These are phyloP conservation scores for Colletes collaris DNA, from an alignment of 2,888 invertebrate species.

Conservation along the genomic window DNA sequence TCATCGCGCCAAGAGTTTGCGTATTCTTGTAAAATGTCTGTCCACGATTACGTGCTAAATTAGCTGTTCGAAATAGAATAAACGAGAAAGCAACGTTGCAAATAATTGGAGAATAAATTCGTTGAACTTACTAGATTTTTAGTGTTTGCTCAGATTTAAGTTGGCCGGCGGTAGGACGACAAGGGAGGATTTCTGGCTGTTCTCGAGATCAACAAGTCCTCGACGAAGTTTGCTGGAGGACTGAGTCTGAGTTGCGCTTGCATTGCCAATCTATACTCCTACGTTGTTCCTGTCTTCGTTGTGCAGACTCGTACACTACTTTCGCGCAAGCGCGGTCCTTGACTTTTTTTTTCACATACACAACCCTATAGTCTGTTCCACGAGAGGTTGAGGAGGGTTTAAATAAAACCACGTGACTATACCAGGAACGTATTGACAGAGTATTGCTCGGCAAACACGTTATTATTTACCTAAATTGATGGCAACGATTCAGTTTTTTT, in stretches of 20 bases:
- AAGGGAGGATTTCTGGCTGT: conserved; percentile 30
- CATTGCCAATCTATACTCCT: conserved; percentile 78
- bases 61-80: not conserved
- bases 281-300: conserved; percentile 71
- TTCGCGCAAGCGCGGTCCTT: conserved; percentile 59
- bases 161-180: conserved; percentile 29
- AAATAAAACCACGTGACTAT: too few species aligned
- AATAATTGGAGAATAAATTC: not conserved
- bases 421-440: too few species aligned
- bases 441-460: too few species aligned
- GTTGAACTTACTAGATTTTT: conserved; percentile 49
- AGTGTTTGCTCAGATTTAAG: conserved; percentile 4
- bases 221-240: conserved; percentile 73
- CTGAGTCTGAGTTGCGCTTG: conserved; percentile 71
- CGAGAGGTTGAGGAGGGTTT: too few species aligned
- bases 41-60: too few species aligned
- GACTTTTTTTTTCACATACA: conserved; percentile 43
- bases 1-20: not conserved
- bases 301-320: conserved; percentile 59
- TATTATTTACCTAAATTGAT: too few species aligned
- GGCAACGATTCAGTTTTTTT: too few species aligned
- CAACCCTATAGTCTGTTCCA: conserved; percentile 16
- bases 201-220: conserved; percentile 73
- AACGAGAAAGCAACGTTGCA: not conserved
- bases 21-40: not conserved